A percentile compares a stretch with the other conserved stretches of the same genome.
phyloP scores from a whole-genome alignment of 92 coral and sea anemone species.

The Parazoanthus swiftii region DNA sequence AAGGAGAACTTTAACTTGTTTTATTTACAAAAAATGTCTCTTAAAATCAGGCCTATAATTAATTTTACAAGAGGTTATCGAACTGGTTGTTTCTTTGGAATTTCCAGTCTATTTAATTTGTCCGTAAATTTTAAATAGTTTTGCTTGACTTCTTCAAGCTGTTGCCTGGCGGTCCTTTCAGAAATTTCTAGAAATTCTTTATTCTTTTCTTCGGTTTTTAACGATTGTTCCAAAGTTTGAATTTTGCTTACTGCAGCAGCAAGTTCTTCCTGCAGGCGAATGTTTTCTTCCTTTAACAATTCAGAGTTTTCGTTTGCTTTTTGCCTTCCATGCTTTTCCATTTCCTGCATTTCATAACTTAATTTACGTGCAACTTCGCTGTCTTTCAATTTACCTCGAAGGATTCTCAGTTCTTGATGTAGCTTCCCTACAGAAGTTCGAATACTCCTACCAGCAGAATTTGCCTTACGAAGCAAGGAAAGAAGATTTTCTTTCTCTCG shows the following conservation, averaged over 20 bases:
- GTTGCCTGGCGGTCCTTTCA: conserved; percentile 39
- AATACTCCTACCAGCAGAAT: conserved; percentile 4
- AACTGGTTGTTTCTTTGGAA: conserved; percentile 54
- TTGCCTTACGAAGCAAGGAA: conserved; percentile 16
- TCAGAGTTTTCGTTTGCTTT: conserved; percentile 23
- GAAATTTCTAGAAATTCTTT: conserved; percentile 37
- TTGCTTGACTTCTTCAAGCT: conserved; percentile 49
- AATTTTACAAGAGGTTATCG: conserved; percentile 19
- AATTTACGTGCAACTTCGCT: conserved; percentile 35
- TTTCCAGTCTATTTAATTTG: conserved; percentile 46
- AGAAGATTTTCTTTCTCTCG: conserved; percentile 31
- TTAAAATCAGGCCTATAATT: neutral
- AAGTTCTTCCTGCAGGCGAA: conserved; percentile 27
- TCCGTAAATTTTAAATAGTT: conserved; percentile 51
- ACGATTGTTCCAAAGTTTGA: conserved; percentile 45
- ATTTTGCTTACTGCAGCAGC: conserved; percentile 26
- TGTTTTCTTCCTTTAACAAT: conserved; percentile 40
- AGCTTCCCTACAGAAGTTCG: conserved; percentile 33
- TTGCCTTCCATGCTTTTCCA: conserved; percentile 34
- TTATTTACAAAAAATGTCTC: neutral
- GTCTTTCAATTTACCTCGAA: conserved; percentile 37
- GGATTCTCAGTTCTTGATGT: conserved; percentile 35
- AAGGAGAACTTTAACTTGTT: neutral
- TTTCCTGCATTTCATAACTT: conserved; percentile 10
- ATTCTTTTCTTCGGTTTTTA: conserved; percentile 29